Conservation (phyloP, 2,888 invertebrate genomes). For the Mermis nigrescens region DNA sequence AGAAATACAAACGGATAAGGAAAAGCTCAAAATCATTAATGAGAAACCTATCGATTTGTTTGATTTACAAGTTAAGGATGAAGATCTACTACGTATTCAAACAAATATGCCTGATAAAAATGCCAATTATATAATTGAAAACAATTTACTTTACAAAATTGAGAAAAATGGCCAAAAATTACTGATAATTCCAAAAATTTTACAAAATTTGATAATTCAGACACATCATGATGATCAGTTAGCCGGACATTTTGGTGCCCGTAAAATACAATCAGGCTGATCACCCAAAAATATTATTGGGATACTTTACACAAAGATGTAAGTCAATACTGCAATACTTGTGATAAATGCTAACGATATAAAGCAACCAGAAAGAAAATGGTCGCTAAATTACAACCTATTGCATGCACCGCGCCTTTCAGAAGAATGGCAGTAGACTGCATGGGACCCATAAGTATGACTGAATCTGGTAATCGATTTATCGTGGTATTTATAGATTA, state of each 20-base stretch:
- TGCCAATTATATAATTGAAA: neutral
- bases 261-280: neutral
- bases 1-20: too few relatives aligned
- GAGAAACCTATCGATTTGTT: too few relatives aligned
- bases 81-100: too few relatives aligned
- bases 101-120: too few relatives aligned
- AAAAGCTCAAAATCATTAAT: too few relatives aligned
- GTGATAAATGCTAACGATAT: neutral
- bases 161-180: neutral
- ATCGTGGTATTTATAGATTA: conserved; percentile 17
- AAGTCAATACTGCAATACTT: neutral
- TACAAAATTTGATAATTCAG: neutral
- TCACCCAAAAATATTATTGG: neutral
- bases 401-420: conserved; percentile 16
- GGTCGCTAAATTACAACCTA: conserved; percentile 6
- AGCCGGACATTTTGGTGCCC: neutral
- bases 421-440: conserved; percentile 17
- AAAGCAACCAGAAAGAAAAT: neutral
- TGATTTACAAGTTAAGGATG: too few relatives aligned
- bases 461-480: conserved; percentile 15
- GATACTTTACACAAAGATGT: neutral
- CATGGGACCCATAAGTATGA: conserved; percentile 18
- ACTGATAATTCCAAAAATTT: neutral
- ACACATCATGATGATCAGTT: neutral
- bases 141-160: neutral